phyloP scores from a whole-genome alignment of 2,888 invertebrate genomes.

The Euplagia quadripunctaria region DNA sequence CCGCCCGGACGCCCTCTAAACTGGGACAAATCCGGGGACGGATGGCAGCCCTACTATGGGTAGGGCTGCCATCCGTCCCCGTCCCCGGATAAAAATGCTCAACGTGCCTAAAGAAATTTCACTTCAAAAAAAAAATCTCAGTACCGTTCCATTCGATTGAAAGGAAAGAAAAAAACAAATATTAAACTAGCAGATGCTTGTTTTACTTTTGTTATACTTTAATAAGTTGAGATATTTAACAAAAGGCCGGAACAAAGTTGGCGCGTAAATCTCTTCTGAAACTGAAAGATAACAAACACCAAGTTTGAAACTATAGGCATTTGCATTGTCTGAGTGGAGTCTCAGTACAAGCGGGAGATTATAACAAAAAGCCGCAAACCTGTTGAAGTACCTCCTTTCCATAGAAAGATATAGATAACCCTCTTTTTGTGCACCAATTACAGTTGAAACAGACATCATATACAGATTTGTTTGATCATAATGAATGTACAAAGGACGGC shows the following conservation, averaged over 20 bases:
- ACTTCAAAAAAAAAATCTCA: background rate
- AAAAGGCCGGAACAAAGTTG: conserved; percentile 44
- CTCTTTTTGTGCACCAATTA: too few relatives aligned
- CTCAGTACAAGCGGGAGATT: conserved; percentile 26
- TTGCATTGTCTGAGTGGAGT: conserved; percentile 45
- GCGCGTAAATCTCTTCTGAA: conserved; percentile 55
- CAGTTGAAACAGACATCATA: too few relatives aligned
- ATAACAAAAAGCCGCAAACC: background rate
- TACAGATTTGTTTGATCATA: too few relatives aligned
- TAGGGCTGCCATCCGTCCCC: too few relatives aligned
- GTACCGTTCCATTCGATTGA: background rate
- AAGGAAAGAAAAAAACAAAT: conserved; percentile 25
- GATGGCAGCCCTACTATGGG: too few relatives aligned
- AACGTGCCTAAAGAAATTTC: too few relatives aligned
- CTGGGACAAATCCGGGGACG: too few relatives aligned
- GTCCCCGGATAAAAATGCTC: too few relatives aligned
- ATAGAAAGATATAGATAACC: too few relatives aligned
- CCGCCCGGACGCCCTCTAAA: too few relatives aligned
- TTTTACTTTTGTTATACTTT: conserved; percentile 39
- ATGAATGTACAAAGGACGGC: too few relatives aligned
- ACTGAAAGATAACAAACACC: conserved; percentile 57
- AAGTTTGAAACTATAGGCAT: conserved; percentile 54
- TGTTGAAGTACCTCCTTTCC: background rate
- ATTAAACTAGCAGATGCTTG: conserved; percentile 27
- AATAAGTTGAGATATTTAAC: conserved; percentile 45